These are phyloP conservation scores for Pomatorhinus ruficollis DNA, from an alignment of 2,113 vertebrate genomes.

Conservation along the genomic window DNA sequence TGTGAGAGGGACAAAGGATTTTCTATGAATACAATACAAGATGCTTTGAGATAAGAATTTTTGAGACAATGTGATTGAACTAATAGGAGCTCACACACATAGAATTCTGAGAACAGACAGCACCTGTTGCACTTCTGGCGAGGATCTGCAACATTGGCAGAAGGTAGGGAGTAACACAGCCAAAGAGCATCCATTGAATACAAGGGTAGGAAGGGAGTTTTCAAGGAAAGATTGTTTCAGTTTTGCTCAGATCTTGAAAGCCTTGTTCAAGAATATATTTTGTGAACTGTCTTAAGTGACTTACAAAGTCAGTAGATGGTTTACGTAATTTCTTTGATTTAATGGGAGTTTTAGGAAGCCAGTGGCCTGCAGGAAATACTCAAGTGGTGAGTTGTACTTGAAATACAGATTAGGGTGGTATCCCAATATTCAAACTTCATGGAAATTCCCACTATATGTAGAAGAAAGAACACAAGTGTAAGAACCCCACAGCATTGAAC, in stretches of 20 bases:
- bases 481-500: background rate
- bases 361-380: background rate
- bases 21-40: background rate
- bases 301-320: background rate
- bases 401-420: background rate
- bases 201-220: background rate
- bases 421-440: background rate
- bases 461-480: background rate
- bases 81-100: background rate
- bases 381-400: background rate
- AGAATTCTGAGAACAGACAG: background rate
- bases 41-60: background rate
- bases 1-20: background rate
- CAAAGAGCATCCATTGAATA: background rate
- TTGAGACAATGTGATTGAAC: background rate
- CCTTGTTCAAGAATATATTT: background rate
- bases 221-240: background rate
- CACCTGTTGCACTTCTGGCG: background rate
- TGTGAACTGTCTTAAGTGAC: background rate
- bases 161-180: background rate
- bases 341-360: background rate
- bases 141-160: background rate
- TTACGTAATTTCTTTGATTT: background rate
- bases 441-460: background rate
- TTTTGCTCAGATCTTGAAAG: background rate